These are phyloP conservation scores for Platichthys stellatus DNA, from an alignment of 2,113 vertebrate species.

Conservation along the genomic window DNA sequence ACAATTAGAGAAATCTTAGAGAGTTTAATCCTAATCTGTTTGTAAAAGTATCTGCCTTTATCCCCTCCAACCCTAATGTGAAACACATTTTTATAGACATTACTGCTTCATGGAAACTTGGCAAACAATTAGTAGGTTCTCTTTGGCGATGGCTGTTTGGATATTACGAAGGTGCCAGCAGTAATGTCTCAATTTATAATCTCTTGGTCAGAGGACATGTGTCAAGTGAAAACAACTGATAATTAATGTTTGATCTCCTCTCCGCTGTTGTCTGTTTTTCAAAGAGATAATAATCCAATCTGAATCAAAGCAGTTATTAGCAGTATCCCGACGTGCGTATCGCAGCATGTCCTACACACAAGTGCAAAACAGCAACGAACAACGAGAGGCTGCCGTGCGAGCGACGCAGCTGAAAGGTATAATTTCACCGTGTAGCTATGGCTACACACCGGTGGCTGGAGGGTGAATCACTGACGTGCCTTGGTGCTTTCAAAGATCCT, in stretches of 20 bases:
- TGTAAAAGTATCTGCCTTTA: conserved; percentile 60
- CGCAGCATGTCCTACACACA: conserved; percentile 30
- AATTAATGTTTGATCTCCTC: conserved; percentile 40
- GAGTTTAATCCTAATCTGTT: conserved; percentile 71
- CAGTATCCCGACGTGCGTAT: conserved; percentile 29
- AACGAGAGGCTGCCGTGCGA: conserved; percentile 55
- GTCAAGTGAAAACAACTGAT: conserved; percentile 34
- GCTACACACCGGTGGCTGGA: conserved; percentile 35
- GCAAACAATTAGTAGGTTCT: neutral
- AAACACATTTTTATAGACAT: conserved; percentile 36
- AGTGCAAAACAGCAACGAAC: conserved; percentile 11
- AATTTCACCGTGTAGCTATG: conserved; percentile 64
- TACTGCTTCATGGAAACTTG: conserved; percentile 18
- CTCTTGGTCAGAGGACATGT: conserved; percentile 17
- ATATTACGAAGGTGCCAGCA: conserved; percentile 14
- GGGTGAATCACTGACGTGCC: conserved; percentile 50
- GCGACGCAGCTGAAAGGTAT: conserved; percentile 54
- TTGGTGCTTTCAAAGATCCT: conserved; percentile 62
- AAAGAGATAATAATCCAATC: conserved; percentile 60
- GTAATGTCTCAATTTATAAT: conserved; percentile 11
- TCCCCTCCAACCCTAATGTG: conserved; percentile 37
- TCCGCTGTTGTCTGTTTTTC: conserved; percentile 20
- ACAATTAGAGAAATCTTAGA: conserved; percentile 15
- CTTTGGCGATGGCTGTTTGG: neutral
- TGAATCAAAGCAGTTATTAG: conserved; percentile 54